phyloP scores from a whole-genome alignment of 2,113 vertebrate genomes.

The Mustela nigripes region DNA sequence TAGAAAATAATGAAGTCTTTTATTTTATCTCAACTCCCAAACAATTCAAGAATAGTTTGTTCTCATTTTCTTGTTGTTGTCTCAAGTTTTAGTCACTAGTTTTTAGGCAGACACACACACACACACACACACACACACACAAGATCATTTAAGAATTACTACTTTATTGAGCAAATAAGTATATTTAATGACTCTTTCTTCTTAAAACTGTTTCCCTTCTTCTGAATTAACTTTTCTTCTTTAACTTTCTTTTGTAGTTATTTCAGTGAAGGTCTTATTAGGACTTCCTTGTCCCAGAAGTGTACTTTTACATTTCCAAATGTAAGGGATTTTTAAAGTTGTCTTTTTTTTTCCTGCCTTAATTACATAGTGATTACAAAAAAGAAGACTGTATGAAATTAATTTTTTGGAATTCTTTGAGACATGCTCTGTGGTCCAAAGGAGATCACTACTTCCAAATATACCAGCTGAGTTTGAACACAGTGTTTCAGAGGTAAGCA shows the following conservation, averaged over 20 bases:
- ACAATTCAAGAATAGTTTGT: not conserved
- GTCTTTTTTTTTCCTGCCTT: not conserved
- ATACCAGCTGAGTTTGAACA: not conserved
- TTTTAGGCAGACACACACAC: not conserved
- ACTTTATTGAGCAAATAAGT: not conserved
- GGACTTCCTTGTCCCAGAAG: not conserved
- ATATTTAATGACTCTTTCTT: not conserved
- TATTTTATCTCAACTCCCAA: not conserved
- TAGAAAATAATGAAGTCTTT: not conserved
- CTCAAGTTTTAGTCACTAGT: not conserved
- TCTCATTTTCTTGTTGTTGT: not conserved
- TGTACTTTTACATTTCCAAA: not conserved
- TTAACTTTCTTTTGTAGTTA: not conserved
- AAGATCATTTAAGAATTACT: not conserved
- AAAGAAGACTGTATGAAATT: not conserved
- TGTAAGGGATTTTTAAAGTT: not conserved
- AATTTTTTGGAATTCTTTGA: not conserved
- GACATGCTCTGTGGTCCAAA: not conserved
- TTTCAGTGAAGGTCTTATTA: not conserved
- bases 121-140: not conserved
- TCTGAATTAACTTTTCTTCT: not conserved
- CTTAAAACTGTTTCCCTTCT: not conserved
- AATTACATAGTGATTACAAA: not conserved
- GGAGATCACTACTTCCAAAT: not conserved
- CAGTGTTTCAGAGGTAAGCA: not conserved